These are phyloP conservation scores for Cottoperca gobio DNA, from an alignment of 2,797 vertebrate genomes.

Conservation along the genomic window DNA sequence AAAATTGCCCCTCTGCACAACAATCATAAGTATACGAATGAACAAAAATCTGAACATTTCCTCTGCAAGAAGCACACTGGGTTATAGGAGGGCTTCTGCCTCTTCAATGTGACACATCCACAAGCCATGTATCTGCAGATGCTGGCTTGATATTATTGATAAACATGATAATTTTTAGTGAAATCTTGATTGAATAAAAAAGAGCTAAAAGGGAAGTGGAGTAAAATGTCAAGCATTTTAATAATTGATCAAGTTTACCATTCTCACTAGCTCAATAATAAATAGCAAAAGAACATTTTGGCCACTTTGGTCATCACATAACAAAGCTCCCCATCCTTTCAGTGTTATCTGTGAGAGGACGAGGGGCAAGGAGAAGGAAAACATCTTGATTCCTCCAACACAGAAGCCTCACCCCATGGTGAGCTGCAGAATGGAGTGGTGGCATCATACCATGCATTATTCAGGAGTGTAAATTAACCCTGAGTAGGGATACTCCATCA, in stretches of 20 bases:
- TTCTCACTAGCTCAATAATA: slow-evolving; percentile 86
- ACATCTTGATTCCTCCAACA: slow-evolving; percentile 74
- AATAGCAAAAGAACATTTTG: slow-evolving; percentile 82
- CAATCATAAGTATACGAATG: too few species aligned
- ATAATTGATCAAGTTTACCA: slow-evolving; percentile 81
- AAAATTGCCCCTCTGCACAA: too few species aligned
- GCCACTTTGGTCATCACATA: slow-evolving; percentile 78
- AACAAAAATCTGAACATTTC: too few species aligned
- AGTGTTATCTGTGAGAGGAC: slow-evolving; percentile 68
- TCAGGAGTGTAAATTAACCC: slow-evolving; percentile 93
- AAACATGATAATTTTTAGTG: neutral
- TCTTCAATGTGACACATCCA: neutral
- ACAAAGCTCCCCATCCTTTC: slow-evolving; percentile 79
- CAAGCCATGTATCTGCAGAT: neutral
- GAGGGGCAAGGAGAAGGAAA: slow-evolving; percentile 71
- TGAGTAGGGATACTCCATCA: slow-evolving; percentile 92
- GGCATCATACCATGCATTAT: slow-evolving; percentile 89
- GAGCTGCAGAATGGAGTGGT: slow-evolving; percentile 88
- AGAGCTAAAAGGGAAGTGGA: neutral
- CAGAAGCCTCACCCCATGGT: slow-evolving; percentile 87
- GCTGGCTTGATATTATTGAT: neutral
- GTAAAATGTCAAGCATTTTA: slow-evolving; percentile 52
- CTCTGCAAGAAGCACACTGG: too few species aligned
- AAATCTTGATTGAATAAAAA: neutral
- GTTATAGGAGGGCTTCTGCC: neutral